phyloP scores from a whole-genome alignment of 1,140 invertebrate genomes.

The Aporrectodea caliginosa region DNA sequence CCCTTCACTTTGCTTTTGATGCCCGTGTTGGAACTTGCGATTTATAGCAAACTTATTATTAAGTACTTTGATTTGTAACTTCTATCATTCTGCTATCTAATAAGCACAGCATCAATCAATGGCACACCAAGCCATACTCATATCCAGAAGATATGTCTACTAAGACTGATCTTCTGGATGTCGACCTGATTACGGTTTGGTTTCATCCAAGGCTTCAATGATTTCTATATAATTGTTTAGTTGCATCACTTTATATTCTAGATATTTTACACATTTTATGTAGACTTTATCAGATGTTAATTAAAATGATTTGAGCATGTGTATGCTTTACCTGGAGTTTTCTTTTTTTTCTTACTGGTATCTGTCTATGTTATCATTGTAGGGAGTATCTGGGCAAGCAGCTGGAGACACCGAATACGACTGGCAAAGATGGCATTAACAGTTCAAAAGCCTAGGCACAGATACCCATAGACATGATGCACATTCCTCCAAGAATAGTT shows the following conservation, averaged over 20 bases:
- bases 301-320: not conserved
- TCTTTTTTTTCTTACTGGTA: not conserved
- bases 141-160: too few species aligned
- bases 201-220: not conserved
- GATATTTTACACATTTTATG: not conserved
- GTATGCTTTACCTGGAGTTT: not conserved
- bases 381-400: conserved; percentile 96
- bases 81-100: too few species aligned
- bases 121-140: too few species aligned
- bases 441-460: not conserved
- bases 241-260: too few species aligned
- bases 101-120: too few species aligned
- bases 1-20: too few species aligned
- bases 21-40: too few species aligned
- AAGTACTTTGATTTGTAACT: too few species aligned
- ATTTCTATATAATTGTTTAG: not conserved
- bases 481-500: too few species aligned
- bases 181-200: not conserved
- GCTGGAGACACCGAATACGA: conserved; percentile 62
- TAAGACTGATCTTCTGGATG: too few species aligned
- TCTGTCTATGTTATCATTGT: conserved; percentile 37
- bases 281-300: not conserved
- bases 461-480: too few species aligned
- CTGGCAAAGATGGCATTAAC: not conserved
- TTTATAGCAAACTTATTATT: too few species aligned